phyloP scores from a whole-genome alignment of 2,888 invertebrate genomes.

The Trichacis sp. region DNA sequence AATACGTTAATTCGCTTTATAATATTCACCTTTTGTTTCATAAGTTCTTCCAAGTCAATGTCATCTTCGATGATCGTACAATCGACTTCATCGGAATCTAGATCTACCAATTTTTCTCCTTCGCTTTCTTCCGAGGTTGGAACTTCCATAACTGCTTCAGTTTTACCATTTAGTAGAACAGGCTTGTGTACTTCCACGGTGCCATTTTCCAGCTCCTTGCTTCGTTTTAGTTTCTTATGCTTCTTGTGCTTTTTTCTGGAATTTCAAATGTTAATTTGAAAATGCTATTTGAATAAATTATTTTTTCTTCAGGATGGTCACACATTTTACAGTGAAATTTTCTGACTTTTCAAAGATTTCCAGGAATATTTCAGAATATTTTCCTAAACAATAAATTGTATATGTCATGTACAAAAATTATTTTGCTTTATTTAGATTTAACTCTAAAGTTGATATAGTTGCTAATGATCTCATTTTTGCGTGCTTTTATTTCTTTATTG shows the following conservation, averaged over 20 bases:
- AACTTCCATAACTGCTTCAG: slow-evolving; percentile 57
- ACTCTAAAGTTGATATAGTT: no score
- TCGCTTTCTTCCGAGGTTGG: slow-evolving; percentile 65
- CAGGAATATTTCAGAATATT: no score
- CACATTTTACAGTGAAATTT: no score
- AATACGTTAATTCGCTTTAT: no score
- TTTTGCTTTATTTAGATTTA: no score
- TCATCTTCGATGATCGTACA: slow-evolving; percentile 85
- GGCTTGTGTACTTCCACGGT: slow-evolving; percentile 52
- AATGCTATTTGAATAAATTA: not conserved
- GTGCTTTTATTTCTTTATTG: no score
- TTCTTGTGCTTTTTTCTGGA: slow-evolving; percentile 65
- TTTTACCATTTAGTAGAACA: slow-evolving; percentile 60
- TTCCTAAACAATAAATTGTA: no score
- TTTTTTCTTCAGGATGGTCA: no score
- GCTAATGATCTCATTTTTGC: no score
- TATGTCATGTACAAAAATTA: no score
- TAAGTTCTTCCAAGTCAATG: slow-evolving; percentile 87
- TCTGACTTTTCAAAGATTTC: no score
- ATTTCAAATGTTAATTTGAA: not conserved
- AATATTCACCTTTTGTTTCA: slow-evolving; percentile 83
- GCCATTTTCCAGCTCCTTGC: slow-evolving; percentile 60
- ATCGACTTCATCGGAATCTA: slow-evolving; percentile 72
- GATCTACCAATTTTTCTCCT: slow-evolving; percentile 64
- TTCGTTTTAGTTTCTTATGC: slow-evolving; percentile 61